Base-by-base conservation (phyloP, 2,113 vertebrate species). In the Ariopsis seemanni region DNA sequence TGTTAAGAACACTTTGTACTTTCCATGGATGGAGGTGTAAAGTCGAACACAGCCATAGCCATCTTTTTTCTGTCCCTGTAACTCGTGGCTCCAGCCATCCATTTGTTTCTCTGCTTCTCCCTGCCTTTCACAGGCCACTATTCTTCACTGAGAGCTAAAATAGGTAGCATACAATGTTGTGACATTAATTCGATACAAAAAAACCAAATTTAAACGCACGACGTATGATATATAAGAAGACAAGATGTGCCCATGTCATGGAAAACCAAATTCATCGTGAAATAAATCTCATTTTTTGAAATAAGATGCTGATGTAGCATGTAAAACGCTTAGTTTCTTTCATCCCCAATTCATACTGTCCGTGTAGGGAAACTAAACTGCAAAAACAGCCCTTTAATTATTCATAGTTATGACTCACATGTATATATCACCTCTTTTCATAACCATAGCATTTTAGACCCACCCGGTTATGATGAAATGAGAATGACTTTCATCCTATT, bases 61-160 rank as follows among this genome's bases (percentile, higher is more conserved):
- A 25, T 77, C 74, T 25, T 79, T 15, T 78, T n/a, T 74, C 52
- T 78, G 22, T 78, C 48, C n/a, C 75, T 77, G 74, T 52, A 77
- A 5, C 20, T 25, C 25, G 34, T 75, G 18, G 42, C 48, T 50
- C 18, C 50, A 53, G 48, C 25, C 52, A 22, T 78, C 50, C 9
- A 6, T 27, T n/a, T 53, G 8, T 27, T 53, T 57, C 53, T 27
- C n/a, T 18, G 77, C 53, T 53, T 55, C 50, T 79, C n/a, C 34
- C 9, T 82, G 22, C 42, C 60, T 57, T 42, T 82, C 15, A 14
- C 60, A 82, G 58, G 18, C 63, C 57, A 50, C 58, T 50, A 20
- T 11, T 82, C 79, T 60, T 82, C 18, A 57, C 55, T 20, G 48
- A 25, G 52, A 75, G 30, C 14, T 18, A 72, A 42, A 72, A 34